Base-by-base conservation (phyloP, 2,113 vertebrate genomes). In the Phoxinus phoxinus region DNA sequence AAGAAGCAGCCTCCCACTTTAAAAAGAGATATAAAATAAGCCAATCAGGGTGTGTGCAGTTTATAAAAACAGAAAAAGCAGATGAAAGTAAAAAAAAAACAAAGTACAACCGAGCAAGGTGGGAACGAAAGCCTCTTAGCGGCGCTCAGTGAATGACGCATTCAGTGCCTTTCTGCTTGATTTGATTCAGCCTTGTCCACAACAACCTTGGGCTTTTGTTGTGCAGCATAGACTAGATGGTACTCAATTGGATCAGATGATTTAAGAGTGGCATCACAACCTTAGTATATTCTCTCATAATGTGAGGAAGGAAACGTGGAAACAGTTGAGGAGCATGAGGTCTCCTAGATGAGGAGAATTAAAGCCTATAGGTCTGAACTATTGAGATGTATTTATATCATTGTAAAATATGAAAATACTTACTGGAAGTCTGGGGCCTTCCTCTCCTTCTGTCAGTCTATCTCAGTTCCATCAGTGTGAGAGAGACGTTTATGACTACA, bases 11-110 rank as follows among this genome's bases (percentile, higher is more conserved):
- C 83, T 35, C 56, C 44, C n/a, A 80, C 41, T 41, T 41, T 25
- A 35, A 35, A 30, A 69, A 21, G 11, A 44, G 46, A 58, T 53
- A 35, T n/a, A 32, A 84, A 84, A 87, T 87, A 77, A 87, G 58
- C 53, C 67, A 48, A 72, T 77, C 30, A 35, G 25, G 44, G 10
- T 51, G 48, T 15, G 21, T 53, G 30, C 59, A 25, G 74, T 78
- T 79, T 56, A 78, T n/a, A 58, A 32, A 78, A 69, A 41, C 41
- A 41, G 41, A 41, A 41, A 41, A 53, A 67, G 6, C 32, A 80
- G 51, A 67, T 58, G 53, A 80, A 80, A 79, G 17, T 59, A 80
- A 78, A 56, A 80, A 78, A 56, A 69, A 85, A 46, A 79, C 41
- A 15, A n/a, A 27, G 27, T 75, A n/a, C 15, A 17, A 21, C 4